Evolutionary conservation across 2,888 invertebrate genomes (phyloP).

Genomic region (Prosapia bicincta): DNA sequence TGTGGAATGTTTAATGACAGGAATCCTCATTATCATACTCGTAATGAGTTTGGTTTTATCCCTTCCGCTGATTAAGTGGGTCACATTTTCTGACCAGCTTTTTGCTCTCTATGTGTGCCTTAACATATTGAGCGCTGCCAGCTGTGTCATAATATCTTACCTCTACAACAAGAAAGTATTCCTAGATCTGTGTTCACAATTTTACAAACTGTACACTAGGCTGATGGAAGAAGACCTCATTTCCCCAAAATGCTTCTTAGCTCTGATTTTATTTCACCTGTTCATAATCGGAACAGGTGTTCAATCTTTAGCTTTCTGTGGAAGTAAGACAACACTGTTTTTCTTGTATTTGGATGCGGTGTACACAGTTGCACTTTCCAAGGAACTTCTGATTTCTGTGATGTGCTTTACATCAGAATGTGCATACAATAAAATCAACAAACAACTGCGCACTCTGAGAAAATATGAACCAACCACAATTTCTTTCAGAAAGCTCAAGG

Average conservation of each 20-base stretch:
- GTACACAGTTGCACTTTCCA: not conserved
- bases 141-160: not conserved
- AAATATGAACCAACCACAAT: not conserved
- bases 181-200: not conserved
- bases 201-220: not conserved
- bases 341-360: too few species aligned
- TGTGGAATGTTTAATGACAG: not conserved
- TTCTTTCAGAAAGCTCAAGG: not conserved
- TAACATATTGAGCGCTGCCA: not conserved
- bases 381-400: not conserved
- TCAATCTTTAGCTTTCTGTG: too few species aligned
- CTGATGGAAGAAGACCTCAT: not conserved
- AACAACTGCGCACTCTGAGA: not conserved
- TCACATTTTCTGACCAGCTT: not conserved
- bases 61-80: not conserved
- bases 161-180: not conserved
- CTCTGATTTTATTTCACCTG: not conserved
- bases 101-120: not conserved
- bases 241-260: not conserved
- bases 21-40: not conserved
- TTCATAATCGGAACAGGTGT: too few species aligned
- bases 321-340: too few species aligned
- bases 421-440: not conserved
- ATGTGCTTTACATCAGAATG: not conserved
- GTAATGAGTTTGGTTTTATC: not conserved